Percentiles rank a stretch among this genome's conserved stretches.
Evolutionary conservation across 2,113 vertebrate genomes (phyloP).

Genomic region (Rhinoderma darwinii): DNA sequence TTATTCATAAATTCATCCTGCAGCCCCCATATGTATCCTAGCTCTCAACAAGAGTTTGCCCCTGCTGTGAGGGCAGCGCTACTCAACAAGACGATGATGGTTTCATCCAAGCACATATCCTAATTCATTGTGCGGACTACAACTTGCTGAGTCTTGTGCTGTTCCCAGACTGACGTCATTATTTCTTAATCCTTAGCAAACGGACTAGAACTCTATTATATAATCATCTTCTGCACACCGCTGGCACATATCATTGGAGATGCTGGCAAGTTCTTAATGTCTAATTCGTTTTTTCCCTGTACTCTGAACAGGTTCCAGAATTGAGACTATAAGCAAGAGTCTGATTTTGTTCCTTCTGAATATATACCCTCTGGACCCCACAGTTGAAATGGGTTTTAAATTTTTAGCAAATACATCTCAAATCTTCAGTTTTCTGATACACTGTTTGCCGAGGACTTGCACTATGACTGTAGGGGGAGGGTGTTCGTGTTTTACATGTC

Average conservation of each 20-base stretch:
- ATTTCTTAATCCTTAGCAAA: background rate
- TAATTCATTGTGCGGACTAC: conserved; percentile 53
- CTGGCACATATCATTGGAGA: background rate
- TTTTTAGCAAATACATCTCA: too few species aligned
- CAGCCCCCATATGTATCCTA: background rate
- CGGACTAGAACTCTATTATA: background rate
- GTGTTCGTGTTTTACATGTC: too few species aligned
- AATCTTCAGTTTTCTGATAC: too few species aligned
- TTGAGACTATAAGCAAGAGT: background rate
- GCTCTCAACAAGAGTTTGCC: too few species aligned
- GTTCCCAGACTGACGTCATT: background rate
- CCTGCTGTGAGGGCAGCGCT: background rate
- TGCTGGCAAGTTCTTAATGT: background rate
- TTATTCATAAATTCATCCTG: background rate
- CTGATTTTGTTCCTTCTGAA: too few species aligned
- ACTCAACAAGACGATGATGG: conserved; percentile 58
- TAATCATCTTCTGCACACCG: background rate
- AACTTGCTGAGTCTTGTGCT: conserved; percentile 62
- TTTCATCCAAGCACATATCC: conserved; percentile 61
- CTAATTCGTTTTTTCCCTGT: background rate
- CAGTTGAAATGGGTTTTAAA: too few species aligned
- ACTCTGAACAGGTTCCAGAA: background rate
- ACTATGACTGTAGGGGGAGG: too few species aligned
- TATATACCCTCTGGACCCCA: too few species aligned
- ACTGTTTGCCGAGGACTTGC: too few species aligned